Percentiles rank a stretch among this genome's conserved stretches.
Conservation (phyloP, 2,797 vertebrate species). For the Enteromius anoplus region DNA sequence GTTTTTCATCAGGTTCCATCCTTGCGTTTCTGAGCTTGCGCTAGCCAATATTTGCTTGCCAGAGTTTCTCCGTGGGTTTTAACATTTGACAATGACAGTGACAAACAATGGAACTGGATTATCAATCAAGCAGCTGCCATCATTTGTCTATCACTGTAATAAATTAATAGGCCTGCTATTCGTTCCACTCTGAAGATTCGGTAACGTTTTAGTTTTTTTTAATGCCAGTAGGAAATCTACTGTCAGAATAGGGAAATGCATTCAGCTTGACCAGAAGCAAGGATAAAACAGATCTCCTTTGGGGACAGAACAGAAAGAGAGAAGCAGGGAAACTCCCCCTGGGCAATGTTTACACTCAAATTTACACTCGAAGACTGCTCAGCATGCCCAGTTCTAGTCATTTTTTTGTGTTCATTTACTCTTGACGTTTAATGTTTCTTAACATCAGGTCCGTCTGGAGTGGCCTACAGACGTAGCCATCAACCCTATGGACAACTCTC, state of each 20-base stretch:
- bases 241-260: background rate
- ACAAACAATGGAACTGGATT: slow-evolving; percentile 25
- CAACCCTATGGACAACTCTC: slow-evolving; percentile 90
- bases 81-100: slow-evolving; percentile 9
- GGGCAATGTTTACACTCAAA: background rate
- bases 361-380: background rate
- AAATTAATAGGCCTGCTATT: background rate
- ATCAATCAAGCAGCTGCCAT: slow-evolving; percentile 12
- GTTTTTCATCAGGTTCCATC: background rate
- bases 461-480: slow-evolving; percentile 90
- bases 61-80: slow-evolving; percentile 15
- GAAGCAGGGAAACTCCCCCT: background rate
- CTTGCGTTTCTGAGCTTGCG: background rate
- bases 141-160: slow-evolving; percentile 10
- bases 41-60: slow-evolving; percentile 19
- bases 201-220: background rate
- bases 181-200: background rate
- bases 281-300: background rate
- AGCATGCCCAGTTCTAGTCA: background rate
- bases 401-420: background rate
- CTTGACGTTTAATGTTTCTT: slow-evolving; percentile 13
- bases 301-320: background rate
- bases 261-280: background rate
- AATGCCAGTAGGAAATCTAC: background rate
- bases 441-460: slow-evolving; percentile 85